These are phyloP conservation scores for Aphis craccivora DNA, from an alignment of 1,140 invertebrate genomes.

Conservation along the genomic window DNA sequence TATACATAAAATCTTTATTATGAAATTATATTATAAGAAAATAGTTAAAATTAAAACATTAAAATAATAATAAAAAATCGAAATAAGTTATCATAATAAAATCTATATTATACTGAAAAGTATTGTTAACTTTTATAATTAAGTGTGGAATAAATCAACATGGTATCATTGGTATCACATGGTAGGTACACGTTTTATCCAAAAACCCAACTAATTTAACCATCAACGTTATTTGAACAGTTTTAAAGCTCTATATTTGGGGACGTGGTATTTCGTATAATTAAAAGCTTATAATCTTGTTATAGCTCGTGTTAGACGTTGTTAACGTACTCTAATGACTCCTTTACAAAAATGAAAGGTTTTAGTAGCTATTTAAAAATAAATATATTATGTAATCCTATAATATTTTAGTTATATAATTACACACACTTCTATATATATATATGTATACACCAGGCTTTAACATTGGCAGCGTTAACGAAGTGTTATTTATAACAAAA, in stretches of 20 bases:
- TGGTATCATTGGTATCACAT: background rate
- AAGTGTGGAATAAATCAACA: background rate
- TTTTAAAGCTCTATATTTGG: background rate
- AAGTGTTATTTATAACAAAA: background rate
- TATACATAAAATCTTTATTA: background rate
- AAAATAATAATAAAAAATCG: no score
- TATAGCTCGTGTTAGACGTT: background rate
- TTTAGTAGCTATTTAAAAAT: background rate
- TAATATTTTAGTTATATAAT: background rate
- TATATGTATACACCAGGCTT: background rate
- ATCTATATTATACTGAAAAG: background rate
- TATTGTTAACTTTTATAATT: background rate
- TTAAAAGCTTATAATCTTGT: conserved; percentile 30
- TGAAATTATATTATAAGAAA: background rate
- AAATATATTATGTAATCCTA: background rate
- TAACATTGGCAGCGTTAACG: background rate
- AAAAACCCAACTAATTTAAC: conserved; percentile 12
- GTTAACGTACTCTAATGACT: background rate
- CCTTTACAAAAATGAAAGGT: background rate
- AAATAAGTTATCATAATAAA: background rate
- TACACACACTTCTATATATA: no score
- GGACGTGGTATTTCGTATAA: conserved; percentile 30
- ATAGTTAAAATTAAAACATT: background rate
- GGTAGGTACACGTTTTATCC: background rate
- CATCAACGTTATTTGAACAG: background rate